Evolutionary conservation across 2,797 vertebrate species (phyloP), one percentile per base, ranked within the genome.

Genomic region (Chiroxiphia lanceolata): DNA sequence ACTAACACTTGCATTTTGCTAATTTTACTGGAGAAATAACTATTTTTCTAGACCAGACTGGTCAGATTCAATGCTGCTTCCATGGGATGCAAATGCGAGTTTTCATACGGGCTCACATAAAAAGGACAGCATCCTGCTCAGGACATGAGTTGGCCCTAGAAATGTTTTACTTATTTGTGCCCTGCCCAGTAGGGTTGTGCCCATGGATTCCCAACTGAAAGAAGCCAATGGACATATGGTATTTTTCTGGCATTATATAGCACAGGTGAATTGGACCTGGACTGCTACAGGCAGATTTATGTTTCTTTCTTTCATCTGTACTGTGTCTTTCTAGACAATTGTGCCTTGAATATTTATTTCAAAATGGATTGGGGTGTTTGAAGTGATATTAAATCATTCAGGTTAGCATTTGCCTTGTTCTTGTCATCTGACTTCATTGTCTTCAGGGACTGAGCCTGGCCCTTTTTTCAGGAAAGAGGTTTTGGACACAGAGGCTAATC

Each of bases 141-240:
- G 42, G 15, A 42, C 8, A 4, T 25, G 18, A 38, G 7, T 4
- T 45, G 34, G 5, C 12, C n/a, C 2, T 57, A 42, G 27, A 17
- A 77, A 57, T 31, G 8, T 34, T 69, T 53, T 33, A 26, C 23
- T 69, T 75, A 23, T 71, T 84, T 60, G 14, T 87, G 33, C 7
- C 29, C 11, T 79, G 36, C 7, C 11, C 72, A 12, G 6, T 8
- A 40, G 25, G 48, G 9, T 59, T 81, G 6, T 61, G 25, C 12
- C 14, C 10, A 11, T 13, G 19, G 40, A 44, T 83, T 60, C 47
- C 57, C 9, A 19, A 9, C 29, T 27, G 31, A 48, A 75, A 50
- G 33, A 65, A 9, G 18, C 17, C 34, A 40, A 25, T 0, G 10
- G 4, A 47, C 20, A 31, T 6, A 1, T 45, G 26, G 3, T 33